Conservation (phyloP, 1,140 invertebrate genomes). For the Teleogryllus occipitalis region DNA sequence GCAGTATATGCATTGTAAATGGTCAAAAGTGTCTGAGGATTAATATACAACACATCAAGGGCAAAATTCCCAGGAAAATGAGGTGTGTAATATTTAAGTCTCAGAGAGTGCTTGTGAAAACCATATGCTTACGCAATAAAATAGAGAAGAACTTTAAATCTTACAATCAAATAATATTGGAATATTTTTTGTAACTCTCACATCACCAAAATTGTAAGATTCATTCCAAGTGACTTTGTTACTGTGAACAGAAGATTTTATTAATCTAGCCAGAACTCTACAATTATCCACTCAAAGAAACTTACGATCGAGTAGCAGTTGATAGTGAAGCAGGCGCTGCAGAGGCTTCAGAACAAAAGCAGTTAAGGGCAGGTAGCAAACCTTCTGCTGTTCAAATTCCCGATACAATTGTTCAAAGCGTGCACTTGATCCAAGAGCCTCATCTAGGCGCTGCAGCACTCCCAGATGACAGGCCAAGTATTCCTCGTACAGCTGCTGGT, state of each 20-base stretch:
- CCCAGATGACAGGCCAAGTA: constrained; percentile 70
- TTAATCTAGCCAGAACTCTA: neutral
- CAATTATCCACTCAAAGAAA: constrained; percentile 23
- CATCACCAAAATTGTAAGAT: too few relatives aligned
- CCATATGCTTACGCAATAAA: too few relatives aligned
- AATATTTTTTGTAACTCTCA: too few relatives aligned
- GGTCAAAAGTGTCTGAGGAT: too few relatives aligned
- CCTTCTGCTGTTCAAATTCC: constrained; percentile 77
- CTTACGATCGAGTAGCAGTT: constrained; percentile 74
- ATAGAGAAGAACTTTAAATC: too few relatives aligned
- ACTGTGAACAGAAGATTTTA: neutral
- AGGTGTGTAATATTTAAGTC: too few relatives aligned
- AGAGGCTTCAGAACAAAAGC: constrained; percentile 82
- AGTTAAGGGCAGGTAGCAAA: constrained; percentile 79
- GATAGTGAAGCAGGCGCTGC: constrained; percentile 81
- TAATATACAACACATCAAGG: too few relatives aligned
- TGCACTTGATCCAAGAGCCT: constrained; percentile 57
- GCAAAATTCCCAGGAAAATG: too few relatives aligned
- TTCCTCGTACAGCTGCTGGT: constrained; percentile 62
- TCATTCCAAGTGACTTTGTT: too few relatives aligned
- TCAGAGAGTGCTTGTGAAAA: too few relatives aligned
- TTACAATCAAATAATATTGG: too few relatives aligned
- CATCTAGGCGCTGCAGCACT: constrained; percentile 66
- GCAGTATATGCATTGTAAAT: too few relatives aligned
- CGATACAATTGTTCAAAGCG: constrained; percentile 71